Base-by-base conservation (phyloP, 2,888 invertebrate species). In the Dicranocentrus wangi region DNA sequence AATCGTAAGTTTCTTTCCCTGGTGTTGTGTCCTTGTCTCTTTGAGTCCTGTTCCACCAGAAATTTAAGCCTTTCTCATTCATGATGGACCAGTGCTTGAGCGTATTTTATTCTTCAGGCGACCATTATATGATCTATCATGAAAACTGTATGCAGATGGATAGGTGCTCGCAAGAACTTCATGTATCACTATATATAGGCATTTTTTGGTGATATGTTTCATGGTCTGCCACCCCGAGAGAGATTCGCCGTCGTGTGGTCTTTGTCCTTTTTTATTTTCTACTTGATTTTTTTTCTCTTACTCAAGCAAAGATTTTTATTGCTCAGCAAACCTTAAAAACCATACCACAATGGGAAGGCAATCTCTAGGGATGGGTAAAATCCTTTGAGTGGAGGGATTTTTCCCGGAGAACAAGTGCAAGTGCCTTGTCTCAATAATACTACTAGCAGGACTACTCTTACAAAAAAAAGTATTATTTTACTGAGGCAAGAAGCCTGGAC, bases 361-460 rank as follows among this genome's bases (percentile, higher is more conserved):
- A 51, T 71, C 78, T 79, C 79, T 58, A 13, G 79, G 66, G 71
- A 79, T 79, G 71, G 70, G n/a, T 79, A 66, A 72, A 79, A 79
- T 79, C 79, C 79, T 79, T 79, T 79, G 79, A 79, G 79, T 79
- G 79, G 63, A 66, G 72, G 79, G 79, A 79, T 79, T 79, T 70
- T 70, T 58, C 23, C 32, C 3, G n/a, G 65, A 43, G 71, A 79
- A 72, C 66, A 79, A 72, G 71, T 32, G 32, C 32, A n/a, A n/a
- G 5, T 72, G 43, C 66, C 47, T 63, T 70, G 69, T 61, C 58
- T 65, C 43, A 66, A 75, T 66, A 27, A 39, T 55, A n/a, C 8
- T 19, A n/a, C 39, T 65, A 10, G 10, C 39, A 8, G 13, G 51
- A 51, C 17, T 10, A 3, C 23, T 55, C 55, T 55, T 23, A 5